These are phyloP conservation scores for Tridacna crocea DNA, from an alignment of 2,888 invertebrate genomes.

Conservation along the genomic window DNA sequence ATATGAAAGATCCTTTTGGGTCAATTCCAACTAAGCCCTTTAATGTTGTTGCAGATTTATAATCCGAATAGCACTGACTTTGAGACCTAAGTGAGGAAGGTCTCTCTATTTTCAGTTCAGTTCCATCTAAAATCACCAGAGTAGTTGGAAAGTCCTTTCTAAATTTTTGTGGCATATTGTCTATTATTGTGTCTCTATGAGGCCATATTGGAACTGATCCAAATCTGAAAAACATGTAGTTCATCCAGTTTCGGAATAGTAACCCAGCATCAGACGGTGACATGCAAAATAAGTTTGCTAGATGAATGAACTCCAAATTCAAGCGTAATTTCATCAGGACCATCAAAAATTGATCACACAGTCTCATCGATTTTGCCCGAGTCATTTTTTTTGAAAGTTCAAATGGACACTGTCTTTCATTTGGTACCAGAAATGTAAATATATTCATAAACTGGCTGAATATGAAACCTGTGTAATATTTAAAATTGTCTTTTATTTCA, in stretches of 20 bases:
- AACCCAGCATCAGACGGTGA: constrained; percentile 41
- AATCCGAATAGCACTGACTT: constrained; percentile 62
- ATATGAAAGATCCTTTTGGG: constrained; percentile 55
- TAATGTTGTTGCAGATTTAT: constrained; percentile 59
- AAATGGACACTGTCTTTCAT: not conserved
- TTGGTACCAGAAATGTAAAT: constrained; percentile 46
- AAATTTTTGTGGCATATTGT: constrained; percentile 51
- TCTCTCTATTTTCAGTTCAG: constrained; percentile 50
- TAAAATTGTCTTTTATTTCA: too few species aligned
- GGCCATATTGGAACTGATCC: constrained; percentile 54
- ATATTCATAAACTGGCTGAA: constrained; percentile 44
- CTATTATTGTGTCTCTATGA: constrained; percentile 35
- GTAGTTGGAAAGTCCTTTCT: constrained; percentile 55
- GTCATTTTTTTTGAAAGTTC: not conserved
- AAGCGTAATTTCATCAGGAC: constrained; percentile 41
- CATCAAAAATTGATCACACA: constrained; percentile 43
- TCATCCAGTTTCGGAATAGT: constrained; percentile 48
- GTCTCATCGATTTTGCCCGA: not conserved
- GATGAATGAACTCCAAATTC: constrained; percentile 46
- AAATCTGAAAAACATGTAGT: constrained; percentile 53
- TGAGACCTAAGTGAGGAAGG: constrained; percentile 44
- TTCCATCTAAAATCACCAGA: constrained; percentile 54
- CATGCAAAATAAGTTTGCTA: constrained; percentile 39
- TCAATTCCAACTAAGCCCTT: constrained; percentile 54
- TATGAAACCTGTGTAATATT: too few species aligned